Conservation (phyloP, 2,888 invertebrate genomes). For the Eristalis intricaria region DNA sequence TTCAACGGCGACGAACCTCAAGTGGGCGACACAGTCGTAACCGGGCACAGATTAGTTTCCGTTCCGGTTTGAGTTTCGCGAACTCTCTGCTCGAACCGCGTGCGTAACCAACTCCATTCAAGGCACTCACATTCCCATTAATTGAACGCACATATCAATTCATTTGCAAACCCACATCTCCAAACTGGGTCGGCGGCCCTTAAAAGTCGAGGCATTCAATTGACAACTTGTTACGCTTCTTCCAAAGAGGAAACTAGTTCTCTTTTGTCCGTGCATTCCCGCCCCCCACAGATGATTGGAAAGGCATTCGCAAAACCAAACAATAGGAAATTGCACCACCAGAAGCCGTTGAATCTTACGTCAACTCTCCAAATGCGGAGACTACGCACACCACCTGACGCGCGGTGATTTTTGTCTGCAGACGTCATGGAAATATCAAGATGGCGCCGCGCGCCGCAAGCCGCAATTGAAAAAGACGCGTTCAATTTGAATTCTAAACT, state of each 20-base stretch:
- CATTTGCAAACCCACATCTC: background rate
- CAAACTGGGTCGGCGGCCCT: slow-evolving; percentile 24
- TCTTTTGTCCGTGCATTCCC: slow-evolving; percentile 9
- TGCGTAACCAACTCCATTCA: background rate
- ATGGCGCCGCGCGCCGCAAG: slow-evolving; percentile 52
- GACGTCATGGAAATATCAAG: slow-evolving; percentile 32
- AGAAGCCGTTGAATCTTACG: slow-evolving; percentile 36
- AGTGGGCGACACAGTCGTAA: background rate
- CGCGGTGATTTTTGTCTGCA: slow-evolving; percentile 25
- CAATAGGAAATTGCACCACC: slow-evolving; percentile 31
- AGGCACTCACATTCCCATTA: background rate
- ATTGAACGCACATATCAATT: background rate
- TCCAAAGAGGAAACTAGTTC: slow-evolving; percentile 16
- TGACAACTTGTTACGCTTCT: background rate
- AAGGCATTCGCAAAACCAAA: slow-evolving; percentile 5
- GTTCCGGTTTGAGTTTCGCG: background rate
- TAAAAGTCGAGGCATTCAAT: slow-evolving; percentile 7
- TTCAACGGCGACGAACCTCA: background rate
- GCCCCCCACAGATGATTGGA: slow-evolving; percentile 8
- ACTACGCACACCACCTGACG: slow-evolving; percentile 31
- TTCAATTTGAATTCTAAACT: background rate
- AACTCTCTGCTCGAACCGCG: background rate
- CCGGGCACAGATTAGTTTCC: background rate
- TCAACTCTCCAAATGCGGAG: slow-evolving; percentile 54
- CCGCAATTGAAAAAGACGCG: background rate